phyloP scores from a whole-genome alignment of 2,797 vertebrate genomes.

The Sebastes itinus region DNA sequence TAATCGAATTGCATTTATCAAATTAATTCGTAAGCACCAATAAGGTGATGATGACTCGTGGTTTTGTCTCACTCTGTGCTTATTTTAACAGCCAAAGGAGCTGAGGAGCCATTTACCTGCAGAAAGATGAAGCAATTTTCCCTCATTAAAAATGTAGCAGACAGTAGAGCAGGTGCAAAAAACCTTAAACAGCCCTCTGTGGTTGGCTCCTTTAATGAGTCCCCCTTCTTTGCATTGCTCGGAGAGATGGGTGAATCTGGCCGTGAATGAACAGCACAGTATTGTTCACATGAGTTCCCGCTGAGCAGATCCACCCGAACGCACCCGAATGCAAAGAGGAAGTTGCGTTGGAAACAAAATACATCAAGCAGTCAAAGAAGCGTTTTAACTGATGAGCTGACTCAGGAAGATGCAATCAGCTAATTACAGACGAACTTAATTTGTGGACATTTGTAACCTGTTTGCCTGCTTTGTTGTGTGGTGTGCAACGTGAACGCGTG shows the following conservation, averaged over 20 bases:
- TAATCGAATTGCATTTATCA: slow-evolving; percentile 42
- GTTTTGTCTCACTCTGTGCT: slow-evolving; percentile 10
- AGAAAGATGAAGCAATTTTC: slow-evolving; percentile 57
- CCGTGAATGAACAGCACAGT: slow-evolving; percentile 66
- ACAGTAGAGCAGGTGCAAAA: slow-evolving; percentile 72
- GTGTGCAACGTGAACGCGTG: not conserved
- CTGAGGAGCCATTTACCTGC: slow-evolving; percentile 57
- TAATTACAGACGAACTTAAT: slow-evolving; percentile 35
- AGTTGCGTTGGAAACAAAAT: not conserved
- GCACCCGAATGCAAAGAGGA: slow-evolving; percentile 49
- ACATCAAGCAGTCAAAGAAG: not conserved
- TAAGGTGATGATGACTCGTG: slow-evolving; percentile 17
- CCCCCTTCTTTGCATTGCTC: slow-evolving; percentile 61
- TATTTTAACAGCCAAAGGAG: slow-evolving; percentile 51
- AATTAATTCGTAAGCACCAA: slow-evolving; percentile 29
- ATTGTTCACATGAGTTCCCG: slow-evolving; percentile 60
- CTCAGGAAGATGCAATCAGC: slow-evolving; percentile 7
- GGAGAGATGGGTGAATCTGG: slow-evolving; percentile 53
- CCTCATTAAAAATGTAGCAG: slow-evolving; percentile 72
- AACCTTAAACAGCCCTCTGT: slow-evolving; percentile 57
- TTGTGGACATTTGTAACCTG: slow-evolving; percentile 14
- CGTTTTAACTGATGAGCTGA: slow-evolving; percentile 14
- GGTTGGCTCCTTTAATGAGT: slow-evolving; percentile 75
- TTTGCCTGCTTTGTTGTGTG: not conserved
- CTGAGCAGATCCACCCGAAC: slow-evolving; percentile 38